Evolutionary conservation across 2,888 invertebrate genomes (phyloP).

Genomic region (Barypeithes pellucidus): DNA sequence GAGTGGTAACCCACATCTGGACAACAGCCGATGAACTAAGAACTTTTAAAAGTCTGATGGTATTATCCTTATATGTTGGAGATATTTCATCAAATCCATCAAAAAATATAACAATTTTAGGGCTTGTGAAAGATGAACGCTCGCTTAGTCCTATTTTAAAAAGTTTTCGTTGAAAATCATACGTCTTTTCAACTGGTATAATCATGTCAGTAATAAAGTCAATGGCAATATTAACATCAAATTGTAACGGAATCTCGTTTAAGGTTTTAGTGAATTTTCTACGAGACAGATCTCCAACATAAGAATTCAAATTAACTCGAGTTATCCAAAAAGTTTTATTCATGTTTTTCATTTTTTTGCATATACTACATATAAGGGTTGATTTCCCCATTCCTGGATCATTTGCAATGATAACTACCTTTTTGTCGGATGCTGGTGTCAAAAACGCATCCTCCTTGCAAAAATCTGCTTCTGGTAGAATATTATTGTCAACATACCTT

Average conservation of each 20-base stretch:
- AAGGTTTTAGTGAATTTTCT: conserved; percentile 32
- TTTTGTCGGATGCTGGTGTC: conserved; percentile 12
- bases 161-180: conserved; percentile 32
- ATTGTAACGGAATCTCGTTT: conserved; percentile 21
- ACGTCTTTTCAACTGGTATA: background rate
- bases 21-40: conserved; percentile 9
- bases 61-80: conserved; percentile 39
- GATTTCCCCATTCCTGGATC: conserved; percentile 47
- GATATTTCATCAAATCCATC: conserved; percentile 50
- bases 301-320: conserved; percentile 46
- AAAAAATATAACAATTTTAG: conserved; percentile 36
- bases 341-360: conserved; percentile 17
- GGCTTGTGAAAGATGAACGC: background rate
- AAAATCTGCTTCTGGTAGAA: background rate
- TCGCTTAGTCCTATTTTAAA: conserved; percentile 33
- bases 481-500: conserved; percentile 19
- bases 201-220: conserved; percentile 36
- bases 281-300: conserved; percentile 18
- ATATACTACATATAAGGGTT: conserved; percentile 38
- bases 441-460: conserved; percentile 23
- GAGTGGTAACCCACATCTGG: conserved; percentile 45
- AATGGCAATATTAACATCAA: conserved; percentile 22
- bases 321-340: conserved; percentile 36
- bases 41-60: conserved; percentile 31
- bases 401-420: conserved; percentile 42